phyloP scores from a whole-genome alignment of 2,888 invertebrate genomes.

The Hypolimnas misippus region DNA sequence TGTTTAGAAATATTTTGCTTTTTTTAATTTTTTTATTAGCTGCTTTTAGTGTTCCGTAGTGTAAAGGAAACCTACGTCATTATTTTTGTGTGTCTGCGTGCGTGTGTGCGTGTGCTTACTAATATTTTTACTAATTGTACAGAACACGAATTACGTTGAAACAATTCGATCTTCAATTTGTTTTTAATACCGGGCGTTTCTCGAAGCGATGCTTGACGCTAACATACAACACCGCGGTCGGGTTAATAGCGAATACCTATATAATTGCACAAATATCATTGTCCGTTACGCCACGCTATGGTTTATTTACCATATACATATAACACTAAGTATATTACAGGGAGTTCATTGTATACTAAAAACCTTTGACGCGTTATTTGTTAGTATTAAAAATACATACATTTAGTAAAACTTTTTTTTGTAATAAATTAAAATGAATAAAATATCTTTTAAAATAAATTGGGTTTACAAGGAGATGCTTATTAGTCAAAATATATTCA shows the following conservation, averaged over 20 bases:
- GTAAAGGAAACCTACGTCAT: not conserved
- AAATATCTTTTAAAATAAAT: too few species aligned
- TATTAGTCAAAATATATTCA: too few species aligned
- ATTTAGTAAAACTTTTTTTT: too few species aligned
- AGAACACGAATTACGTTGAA: conserved; percentile 18
- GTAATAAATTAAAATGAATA: too few species aligned
- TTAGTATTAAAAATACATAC: too few species aligned
- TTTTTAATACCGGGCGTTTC: conserved; percentile 38
- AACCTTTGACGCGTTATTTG: too few species aligned
- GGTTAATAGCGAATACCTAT: conserved; percentile 49
- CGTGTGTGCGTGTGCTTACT: too few species aligned
- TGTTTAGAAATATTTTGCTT: not conserved
- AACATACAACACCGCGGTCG: conserved; percentile 26
- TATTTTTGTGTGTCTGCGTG: not conserved
- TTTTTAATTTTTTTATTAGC: conserved; percentile 27
- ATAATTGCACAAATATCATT: conserved; percentile 54
- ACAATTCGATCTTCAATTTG: not conserved
- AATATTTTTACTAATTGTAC: not conserved
- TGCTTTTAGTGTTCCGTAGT: conserved; percentile 29
- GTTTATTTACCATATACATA: conserved; percentile 35
- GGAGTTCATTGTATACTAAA: too few species aligned
- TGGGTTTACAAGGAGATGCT: too few species aligned
- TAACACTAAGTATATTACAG: conserved; percentile 13
- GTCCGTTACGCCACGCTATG: conserved; percentile 51
- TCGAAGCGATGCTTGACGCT: conserved; percentile 25